Conservation (phyloP, 2,888 invertebrate genomes). For the Hypena proboscidalis region DNA sequence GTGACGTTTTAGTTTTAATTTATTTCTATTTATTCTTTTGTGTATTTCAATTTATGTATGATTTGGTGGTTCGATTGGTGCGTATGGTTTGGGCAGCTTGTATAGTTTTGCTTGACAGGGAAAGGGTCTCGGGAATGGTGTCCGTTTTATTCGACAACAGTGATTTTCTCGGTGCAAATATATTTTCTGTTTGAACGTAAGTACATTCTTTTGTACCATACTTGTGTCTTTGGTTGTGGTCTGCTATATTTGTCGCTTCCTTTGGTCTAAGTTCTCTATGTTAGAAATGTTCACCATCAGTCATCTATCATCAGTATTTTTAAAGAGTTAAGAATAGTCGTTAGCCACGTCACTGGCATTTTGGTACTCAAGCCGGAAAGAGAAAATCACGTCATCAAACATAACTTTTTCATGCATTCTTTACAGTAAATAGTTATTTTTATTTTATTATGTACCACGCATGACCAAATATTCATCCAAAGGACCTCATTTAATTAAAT, state of each 20-base stretch:
- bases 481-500: too few species aligned
- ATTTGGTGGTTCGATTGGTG: too few species aligned
- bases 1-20: constrained; percentile 3
- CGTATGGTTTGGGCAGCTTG: constrained; percentile 42
- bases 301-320: too few species aligned
- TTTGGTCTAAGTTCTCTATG: constrained; percentile 11
- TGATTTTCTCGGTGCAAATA: constrained; percentile 53
- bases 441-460: too few species aligned
- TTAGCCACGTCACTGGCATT: too few species aligned
- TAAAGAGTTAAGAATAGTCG: too few species aligned
- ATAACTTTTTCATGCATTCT: too few species aligned
- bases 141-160: constrained; percentile 51
- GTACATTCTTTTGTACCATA: constrained; percentile 63
- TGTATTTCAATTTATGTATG: constrained; percentile 11
- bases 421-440: too few species aligned
- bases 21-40: constrained; percentile 14
- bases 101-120: constrained; percentile 62
- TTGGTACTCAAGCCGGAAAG: too few species aligned
- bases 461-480: too few species aligned
- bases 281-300: too few species aligned
- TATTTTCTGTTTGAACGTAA: constrained; percentile 58
- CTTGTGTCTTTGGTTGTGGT: constrained; percentile 35
- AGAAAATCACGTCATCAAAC: too few species aligned
- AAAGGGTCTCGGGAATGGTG: constrained; percentile 49
- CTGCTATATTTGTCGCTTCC: constrained; percentile 35